Evolutionary conservation across 1,140 invertebrate genomes (phyloP).

Genomic region (Parapsyche elsis): DNA sequence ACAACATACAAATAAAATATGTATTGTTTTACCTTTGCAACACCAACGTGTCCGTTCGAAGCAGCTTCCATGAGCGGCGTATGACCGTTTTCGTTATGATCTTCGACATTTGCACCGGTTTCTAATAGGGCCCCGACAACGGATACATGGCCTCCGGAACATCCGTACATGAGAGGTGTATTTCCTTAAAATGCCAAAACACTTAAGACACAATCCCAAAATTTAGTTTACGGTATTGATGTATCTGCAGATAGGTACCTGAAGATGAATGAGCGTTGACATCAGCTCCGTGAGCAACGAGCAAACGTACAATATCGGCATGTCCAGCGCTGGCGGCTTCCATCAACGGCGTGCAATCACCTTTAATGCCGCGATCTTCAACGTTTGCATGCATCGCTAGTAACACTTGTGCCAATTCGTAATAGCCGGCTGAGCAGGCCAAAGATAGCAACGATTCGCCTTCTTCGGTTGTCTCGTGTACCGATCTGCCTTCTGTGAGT

Average conservation of each 20-base stretch:
- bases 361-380: conserved; percentile 92
- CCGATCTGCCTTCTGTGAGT: conserved; percentile 88
- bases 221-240: too few species aligned
- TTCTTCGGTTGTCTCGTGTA: conserved; percentile 93
- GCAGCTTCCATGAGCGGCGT: conserved; percentile 99
- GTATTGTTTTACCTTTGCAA: conserved; percentile 76
- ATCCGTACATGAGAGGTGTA: conserved; percentile 98
- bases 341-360: conserved; percentile 97
- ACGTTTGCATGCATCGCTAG: conserved; percentile 97
- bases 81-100: conserved; percentile 99
- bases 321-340: conserved; percentile 95
- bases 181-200: conserved; percentile 69
- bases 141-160: conserved; percentile 94
- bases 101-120: conserved; percentile 94
- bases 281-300: conserved; percentile 92
- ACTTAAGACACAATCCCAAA: not conserved
- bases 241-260: conserved; percentile 67
- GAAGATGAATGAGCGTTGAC: conserved; percentile 96
- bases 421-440: conserved; percentile 93
- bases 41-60: conserved; percentile 94
- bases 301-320: conserved; percentile 91
- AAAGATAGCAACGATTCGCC: conserved; percentile 92
- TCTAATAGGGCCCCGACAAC: conserved; percentile 91
- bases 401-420: conserved; percentile 92
- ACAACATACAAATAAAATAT: conserved; percentile 2